Evolutionary conservation across 2,113 vertebrate species (phyloP).

Genomic region (Neofelis nebulosa): DNA sequence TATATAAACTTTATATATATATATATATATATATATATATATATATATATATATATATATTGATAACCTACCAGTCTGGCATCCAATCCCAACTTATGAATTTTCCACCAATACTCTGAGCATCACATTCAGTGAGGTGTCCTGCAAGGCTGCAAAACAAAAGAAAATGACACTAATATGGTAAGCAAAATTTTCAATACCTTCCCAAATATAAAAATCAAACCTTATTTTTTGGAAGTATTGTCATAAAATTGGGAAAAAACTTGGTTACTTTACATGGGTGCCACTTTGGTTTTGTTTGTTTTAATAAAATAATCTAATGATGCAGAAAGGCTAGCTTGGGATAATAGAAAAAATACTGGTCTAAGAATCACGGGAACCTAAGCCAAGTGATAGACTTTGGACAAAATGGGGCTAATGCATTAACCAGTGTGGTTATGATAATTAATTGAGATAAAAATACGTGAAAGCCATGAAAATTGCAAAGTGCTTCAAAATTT

Average conservation of each 20-base stretch:
- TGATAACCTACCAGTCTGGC: slow-evolving; percentile 87
- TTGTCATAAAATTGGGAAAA: not conserved
- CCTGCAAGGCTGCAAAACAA: slow-evolving; percentile 87
- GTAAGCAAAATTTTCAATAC: not conserved
- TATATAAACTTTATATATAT: not conserved
- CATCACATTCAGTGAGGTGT: slow-evolving; percentile 92
- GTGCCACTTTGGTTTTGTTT: not conserved
- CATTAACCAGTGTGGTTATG: not conserved
- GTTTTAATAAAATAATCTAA: not conserved
- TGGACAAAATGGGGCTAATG: not conserved
- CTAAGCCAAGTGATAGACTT: not conserved
- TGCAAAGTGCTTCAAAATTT: not conserved
- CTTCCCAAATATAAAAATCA: slow-evolving; percentile 38
- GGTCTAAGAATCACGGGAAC: not conserved
- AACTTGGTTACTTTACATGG: not conserved
- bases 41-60: not conserved
- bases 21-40: not conserved
- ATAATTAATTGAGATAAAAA: not conserved
- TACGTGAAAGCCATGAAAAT: not conserved
- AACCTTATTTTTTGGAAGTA: not conserved
- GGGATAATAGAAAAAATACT: not conserved
- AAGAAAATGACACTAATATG: not conserved
- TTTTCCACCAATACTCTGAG: slow-evolving; percentile 92
- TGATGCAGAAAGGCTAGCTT: not conserved
- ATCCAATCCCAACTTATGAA: slow-evolving; percentile 93